These are phyloP conservation scores for Helicoverpa assulta DNA, from an alignment of 2,888 invertebrate genomes.

Conservation along the genomic window DNA sequence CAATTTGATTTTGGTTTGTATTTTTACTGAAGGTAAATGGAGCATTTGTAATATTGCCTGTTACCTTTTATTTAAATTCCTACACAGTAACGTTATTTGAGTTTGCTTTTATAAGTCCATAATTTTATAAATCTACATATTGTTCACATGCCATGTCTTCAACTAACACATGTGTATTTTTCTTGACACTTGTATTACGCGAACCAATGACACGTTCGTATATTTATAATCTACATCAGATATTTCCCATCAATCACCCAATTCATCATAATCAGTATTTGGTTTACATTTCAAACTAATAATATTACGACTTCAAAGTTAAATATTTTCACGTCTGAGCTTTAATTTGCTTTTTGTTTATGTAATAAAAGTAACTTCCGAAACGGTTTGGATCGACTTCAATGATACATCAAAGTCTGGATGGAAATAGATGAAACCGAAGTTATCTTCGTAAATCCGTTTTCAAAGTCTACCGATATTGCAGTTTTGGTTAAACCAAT, in stretches of 20 bases:
- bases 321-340: constrained; percentile 36
- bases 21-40: constrained; percentile 33
- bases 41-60: constrained; percentile 17
- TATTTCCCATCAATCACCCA: constrained; percentile 7
- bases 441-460: constrained; percentile 14
- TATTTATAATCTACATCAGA: constrained; percentile 19
- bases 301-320: constrained; percentile 55
- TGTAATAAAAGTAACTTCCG: constrained; percentile 54
- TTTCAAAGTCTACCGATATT: constrained; percentile 4
- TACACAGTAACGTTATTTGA: constrained; percentile 5
- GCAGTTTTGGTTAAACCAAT: constrained; percentile 15
- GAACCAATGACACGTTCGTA: background rate
- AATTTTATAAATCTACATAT: background rate
- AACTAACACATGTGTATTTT: constrained; percentile 9
- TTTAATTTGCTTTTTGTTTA: constrained; percentile 56
- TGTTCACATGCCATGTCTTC: constrained; percentile 12
- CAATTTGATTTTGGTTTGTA: constrained; percentile 30
- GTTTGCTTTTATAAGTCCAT: background rate
- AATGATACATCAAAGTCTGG: constrained; percentile 56
- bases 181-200: background rate
- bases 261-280: constrained; percentile 41
- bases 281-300: constrained; percentile 20
- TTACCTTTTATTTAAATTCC: constrained; percentile 15
- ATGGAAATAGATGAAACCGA: constrained; percentile 40
- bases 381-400: constrained; percentile 45